A percentile compares a stretch with the other conserved stretches of the same genome.
These are phyloP conservation scores for Serranus cabrilla DNA, from an alignment of 2,797 vertebrate genomes.

Conservation along the genomic window DNA sequence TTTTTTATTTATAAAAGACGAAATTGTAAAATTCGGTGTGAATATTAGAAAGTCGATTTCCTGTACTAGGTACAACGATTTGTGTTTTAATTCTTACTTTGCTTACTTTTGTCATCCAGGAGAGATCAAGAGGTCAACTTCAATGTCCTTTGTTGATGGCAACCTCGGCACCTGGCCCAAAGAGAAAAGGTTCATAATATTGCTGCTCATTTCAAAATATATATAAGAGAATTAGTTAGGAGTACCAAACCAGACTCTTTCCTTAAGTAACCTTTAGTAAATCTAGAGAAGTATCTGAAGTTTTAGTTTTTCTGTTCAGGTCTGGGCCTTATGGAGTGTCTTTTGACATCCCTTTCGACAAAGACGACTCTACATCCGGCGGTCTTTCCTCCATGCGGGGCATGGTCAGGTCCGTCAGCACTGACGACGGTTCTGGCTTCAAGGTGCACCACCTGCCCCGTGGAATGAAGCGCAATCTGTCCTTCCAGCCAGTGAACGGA, in stretches of 20 bases:
- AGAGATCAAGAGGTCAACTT: constrained; percentile 94
- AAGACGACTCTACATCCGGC: constrained; percentile 84
- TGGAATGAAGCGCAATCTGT: constrained; percentile 91
- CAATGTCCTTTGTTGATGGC: constrained; percentile 97
- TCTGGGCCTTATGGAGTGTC: constrained; percentile 96
- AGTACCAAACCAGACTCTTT: neutral
- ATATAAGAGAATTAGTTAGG: neutral
- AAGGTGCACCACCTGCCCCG: constrained; percentile 86
- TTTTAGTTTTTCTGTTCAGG: constrained; percentile 76
- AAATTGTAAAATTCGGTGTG: neutral
- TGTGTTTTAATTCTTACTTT: constrained; percentile 10
- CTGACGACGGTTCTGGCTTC: constrained; percentile 93
- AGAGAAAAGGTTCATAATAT: constrained; percentile 91
- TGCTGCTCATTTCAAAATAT: constrained; percentile 1
- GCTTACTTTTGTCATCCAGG: constrained; percentile 81
- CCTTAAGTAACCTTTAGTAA: neutral
- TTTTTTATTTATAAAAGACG: neutral
- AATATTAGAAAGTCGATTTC: neutral
- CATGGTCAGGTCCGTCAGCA: constrained; percentile 94
- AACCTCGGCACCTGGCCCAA: constrained; percentile 98
- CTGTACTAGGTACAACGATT: neutral
- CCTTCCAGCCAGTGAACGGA: constrained; percentile 94
- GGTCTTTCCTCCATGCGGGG: constrained; percentile 81
- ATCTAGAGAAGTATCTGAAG: neutral
- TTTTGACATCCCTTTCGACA: constrained; percentile 97